Evolutionary conservation across 2,888 invertebrate genomes (phyloP).

Genomic region (Alloscopus bannaensis): DNA sequence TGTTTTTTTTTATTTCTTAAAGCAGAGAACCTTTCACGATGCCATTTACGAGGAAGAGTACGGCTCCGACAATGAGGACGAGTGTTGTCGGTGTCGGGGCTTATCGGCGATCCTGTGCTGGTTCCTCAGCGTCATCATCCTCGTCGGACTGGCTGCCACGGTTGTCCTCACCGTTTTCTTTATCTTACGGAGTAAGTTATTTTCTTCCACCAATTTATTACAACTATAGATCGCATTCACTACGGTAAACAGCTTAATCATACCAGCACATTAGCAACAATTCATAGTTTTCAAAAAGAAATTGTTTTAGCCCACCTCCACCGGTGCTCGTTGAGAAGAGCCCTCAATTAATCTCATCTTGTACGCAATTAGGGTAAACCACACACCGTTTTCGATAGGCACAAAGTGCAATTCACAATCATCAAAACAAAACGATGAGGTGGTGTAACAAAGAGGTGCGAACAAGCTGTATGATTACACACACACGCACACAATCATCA

Average conservation of each 20-base stretch:
- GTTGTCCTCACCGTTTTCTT: constrained; percentile 73
- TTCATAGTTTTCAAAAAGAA: constrained; percentile 6
- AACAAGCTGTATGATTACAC: no score
- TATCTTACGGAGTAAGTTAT: constrained; percentile 72
- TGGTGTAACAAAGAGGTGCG: no score
- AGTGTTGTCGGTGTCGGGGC: constrained; percentile 70
- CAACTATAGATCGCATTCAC: no score
- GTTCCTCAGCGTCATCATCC: constrained; percentile 73
- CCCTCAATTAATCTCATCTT: no score
- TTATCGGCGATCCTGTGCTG: constrained; percentile 72
- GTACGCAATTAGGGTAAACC: no score
- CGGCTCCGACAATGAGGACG: constrained; percentile 71
- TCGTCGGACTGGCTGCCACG: constrained; percentile 72
- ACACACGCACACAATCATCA: no score
- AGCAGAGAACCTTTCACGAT: constrained; percentile 72
- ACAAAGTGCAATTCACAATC: no score
- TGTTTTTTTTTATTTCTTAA: constrained; percentile 33
- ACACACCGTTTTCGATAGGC: no score
- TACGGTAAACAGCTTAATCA: no score
- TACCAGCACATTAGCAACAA: not conserved
- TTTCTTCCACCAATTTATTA: not conserved
- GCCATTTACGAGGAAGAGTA: constrained; percentile 73
- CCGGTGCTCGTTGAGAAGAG: no score
- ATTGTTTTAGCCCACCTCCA: not conserved
- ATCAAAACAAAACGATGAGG: no score